Conservation (phyloP, 2,888 invertebrate species). For the Drosophila melanosoma region DNA sequence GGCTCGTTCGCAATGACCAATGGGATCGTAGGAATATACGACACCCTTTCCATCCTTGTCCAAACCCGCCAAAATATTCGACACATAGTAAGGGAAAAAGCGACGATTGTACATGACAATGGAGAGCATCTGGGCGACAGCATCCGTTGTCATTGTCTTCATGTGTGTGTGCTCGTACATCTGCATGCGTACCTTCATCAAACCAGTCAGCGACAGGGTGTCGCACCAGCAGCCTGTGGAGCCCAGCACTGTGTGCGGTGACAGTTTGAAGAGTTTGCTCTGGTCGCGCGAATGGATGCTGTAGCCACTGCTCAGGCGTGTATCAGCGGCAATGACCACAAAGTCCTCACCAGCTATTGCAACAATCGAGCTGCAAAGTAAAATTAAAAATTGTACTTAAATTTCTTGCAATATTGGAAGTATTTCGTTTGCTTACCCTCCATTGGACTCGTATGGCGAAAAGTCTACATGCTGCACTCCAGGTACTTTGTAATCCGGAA, state of each 20-base stretch:
- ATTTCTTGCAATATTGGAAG: background rate
- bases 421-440: conserved; percentile 87
- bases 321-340: conserved; percentile 97
- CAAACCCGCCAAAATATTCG: conserved; percentile 96
- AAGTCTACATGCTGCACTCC: conserved; percentile 86
- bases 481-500: conserved; percentile 84
- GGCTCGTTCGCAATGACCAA: conserved; percentile 96
- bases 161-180: conserved; percentile 98
- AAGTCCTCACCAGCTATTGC: conserved; percentile 98
- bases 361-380: conserved; percentile 92
- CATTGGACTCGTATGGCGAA: conserved; percentile 91
- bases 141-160: conserved; percentile 95
- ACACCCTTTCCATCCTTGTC: conserved; percentile 97
- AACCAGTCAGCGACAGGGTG: conserved; percentile 94
- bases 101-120: conserved; percentile 98
- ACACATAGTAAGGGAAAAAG: conserved; percentile 99
- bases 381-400: background rate
- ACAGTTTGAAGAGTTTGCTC: conserved; percentile 93
- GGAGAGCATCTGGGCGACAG: conserved; percentile 97
- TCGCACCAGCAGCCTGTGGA: conserved; percentile 99
- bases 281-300: conserved; percentile 95
- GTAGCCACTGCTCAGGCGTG: conserved; percentile 95
- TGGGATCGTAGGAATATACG: conserved; percentile 98
- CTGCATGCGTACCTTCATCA: conserved; percentile 94
- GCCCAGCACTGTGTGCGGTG: conserved; percentile 94